A percentile compares a stretch with the other conserved stretches of the same genome.
Evolutionary conservation across 2,888 invertebrate species (phyloP).

Genomic region (Melieria picta): DNA sequence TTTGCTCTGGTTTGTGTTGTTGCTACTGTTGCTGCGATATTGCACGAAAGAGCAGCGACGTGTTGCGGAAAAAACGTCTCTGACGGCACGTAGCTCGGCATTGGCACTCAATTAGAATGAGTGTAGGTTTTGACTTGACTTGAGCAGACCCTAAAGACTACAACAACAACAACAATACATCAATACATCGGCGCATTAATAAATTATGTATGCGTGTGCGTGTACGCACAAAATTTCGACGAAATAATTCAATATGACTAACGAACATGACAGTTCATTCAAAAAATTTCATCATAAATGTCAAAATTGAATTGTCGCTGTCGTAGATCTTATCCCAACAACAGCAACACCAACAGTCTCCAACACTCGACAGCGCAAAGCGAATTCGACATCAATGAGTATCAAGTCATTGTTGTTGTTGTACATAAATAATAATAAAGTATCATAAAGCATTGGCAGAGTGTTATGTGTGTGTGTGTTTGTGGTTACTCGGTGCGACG

Average conservation of each 20-base stretch:
- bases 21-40: not conserved
- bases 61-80: not conserved
- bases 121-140: slow-evolving; percentile 2
- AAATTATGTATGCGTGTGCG: slow-evolving; percentile 52
- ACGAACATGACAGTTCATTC: slow-evolving; percentile 56
- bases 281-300: slow-evolving; percentile 58
- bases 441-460: too few relatives aligned
- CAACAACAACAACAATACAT: too few relatives aligned
- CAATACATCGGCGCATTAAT: slow-evolving; percentile 42
- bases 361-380: too few relatives aligned
- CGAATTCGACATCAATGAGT: too few relatives aligned
- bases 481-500: too few relatives aligned
- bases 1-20: not conserved
- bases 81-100: not conserved
- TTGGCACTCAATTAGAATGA: slow-evolving; percentile 14
- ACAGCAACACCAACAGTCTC: too few relatives aligned
- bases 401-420: too few relatives aligned
- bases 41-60: not conserved
- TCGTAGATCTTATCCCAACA: slow-evolving; percentile 56
- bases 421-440: too few relatives aligned
- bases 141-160: too few relatives aligned
- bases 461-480: too few relatives aligned
- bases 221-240: slow-evolving; percentile 32
- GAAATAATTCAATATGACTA: slow-evolving; percentile 55
- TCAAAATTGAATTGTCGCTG: slow-evolving; percentile 53